Percentiles rank a stretch among this genome's conserved stretches.
Evolutionary conservation across 2,888 invertebrate genomes (phyloP).

Genomic region (Latheticus oryzae): DNA sequence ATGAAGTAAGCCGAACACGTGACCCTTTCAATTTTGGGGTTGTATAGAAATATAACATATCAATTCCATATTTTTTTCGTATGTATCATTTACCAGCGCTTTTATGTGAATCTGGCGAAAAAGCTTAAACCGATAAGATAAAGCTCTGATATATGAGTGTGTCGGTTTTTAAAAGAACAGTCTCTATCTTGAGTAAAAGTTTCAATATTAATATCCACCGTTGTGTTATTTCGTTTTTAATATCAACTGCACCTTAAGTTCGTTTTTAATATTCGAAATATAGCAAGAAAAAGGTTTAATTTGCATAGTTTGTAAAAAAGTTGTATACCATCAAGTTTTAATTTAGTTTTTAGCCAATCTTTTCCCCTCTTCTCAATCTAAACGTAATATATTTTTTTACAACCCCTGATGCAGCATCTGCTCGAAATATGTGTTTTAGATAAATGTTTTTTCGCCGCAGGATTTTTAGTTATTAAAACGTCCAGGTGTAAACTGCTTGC

Average conservation of each 20-base stretch:
- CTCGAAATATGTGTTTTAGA: constrained; percentile 58
- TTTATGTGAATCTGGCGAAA: constrained; percentile 46
- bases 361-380: constrained; percentile 48
- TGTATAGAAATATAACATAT: constrained; percentile 58
- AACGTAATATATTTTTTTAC: constrained; percentile 53
- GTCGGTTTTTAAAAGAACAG: no score
- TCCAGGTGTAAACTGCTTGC: constrained; percentile 55
- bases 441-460: constrained; percentile 58
- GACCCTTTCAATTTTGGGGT: constrained; percentile 64
- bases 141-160: no score
- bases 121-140: constrained; percentile 35
- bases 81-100: constrained; percentile 65
- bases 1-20: constrained; percentile 62
- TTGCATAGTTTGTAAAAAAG: constrained; percentile 40
- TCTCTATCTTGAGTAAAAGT: no score
- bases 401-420: constrained; percentile 58
- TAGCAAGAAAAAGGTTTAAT: constrained; percentile 35
- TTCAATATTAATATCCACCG: constrained; percentile 21
- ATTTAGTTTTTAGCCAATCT: constrained; percentile 53
- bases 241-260: constrained; percentile 30
- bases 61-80: constrained; percentile 63
- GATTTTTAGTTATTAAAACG: constrained; percentile 56
- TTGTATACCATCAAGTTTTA: constrained; percentile 50
- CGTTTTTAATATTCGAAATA: constrained; percentile 35
- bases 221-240: constrained; percentile 32